A percentile compares a stretch with the other conserved stretches of the same genome.
Conservation (phyloP, 1,140 invertebrate genomes). For the Ruditapes philippinarum region DNA sequence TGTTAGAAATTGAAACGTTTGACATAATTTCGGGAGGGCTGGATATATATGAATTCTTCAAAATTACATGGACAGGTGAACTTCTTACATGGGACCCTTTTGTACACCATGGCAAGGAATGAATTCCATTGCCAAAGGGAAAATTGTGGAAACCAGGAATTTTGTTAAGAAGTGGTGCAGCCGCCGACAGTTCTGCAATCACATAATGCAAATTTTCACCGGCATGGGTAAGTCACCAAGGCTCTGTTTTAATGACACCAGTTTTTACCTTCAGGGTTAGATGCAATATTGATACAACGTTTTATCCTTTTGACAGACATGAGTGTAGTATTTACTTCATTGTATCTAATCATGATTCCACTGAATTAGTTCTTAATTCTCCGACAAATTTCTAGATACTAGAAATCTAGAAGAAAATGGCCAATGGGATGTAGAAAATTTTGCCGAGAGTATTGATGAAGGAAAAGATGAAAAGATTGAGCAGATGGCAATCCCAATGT, state of each 20-base stretch:
- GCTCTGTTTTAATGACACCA: not conserved
- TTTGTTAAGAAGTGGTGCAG: not conserved
- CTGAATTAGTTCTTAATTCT: not conserved
- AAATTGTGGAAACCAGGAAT: not conserved
- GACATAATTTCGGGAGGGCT: not conserved
- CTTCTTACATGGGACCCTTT: not conserved
- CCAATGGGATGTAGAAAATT: not conserved
- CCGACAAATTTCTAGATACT: not conserved
- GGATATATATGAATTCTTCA: not conserved
- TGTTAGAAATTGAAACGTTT: not conserved
- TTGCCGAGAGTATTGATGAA: not conserved
- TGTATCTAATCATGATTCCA: not conserved
- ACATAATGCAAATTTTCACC: not conserved
- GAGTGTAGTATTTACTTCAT: not conserved
- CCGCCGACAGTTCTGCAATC: not conserved
- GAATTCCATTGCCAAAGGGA: not conserved
- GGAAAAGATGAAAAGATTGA: not conserved
- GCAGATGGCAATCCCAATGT: not conserved
- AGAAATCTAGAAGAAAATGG: not conserved
- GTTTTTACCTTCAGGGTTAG: not conserved
- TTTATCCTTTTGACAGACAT: conserved; percentile 21
- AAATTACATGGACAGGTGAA: conserved; percentile 17
- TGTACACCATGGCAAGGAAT: not conserved
- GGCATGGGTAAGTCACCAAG: not conserved
- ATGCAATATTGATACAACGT: not conserved